A percentile compares a stretch with the other conserved stretches of the same genome.
Evolutionary conservation across 64 coral and sea anemone genomes (phyloP).

Genomic region (Montipora foliosa): DNA sequence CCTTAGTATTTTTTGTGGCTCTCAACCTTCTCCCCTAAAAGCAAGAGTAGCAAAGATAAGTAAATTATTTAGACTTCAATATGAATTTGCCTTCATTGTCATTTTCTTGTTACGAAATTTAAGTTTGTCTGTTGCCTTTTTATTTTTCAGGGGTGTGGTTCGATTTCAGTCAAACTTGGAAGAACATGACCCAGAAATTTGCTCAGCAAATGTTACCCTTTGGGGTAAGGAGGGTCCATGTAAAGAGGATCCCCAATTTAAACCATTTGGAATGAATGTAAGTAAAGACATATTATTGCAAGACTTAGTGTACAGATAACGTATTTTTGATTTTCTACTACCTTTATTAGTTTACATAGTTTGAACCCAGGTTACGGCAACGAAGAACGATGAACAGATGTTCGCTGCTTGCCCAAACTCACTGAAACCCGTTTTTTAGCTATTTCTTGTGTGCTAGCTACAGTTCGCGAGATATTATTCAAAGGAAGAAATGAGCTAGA

Average conservation of each 20-base stretch:
- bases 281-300: not conserved
- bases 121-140: not conserved
- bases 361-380: too few relatives aligned
- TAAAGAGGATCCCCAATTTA: conserved; percentile 58
- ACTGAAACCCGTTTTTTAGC: too few relatives aligned
- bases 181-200: conserved; percentile 79
- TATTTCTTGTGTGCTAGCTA: too few relatives aligned
- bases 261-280: conserved; percentile 91
- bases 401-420: too few relatives aligned
- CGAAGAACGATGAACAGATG: too few relatives aligned
- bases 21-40: too few relatives aligned
- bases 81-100: too few relatives aligned
- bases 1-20: too few relatives aligned
- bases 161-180: conserved; percentile 79
- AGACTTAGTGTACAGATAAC: not conserved
- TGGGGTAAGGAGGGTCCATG: conserved; percentile 43
- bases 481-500: too few relatives aligned
- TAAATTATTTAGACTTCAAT: too few relatives aligned
- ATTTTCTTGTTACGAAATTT: not conserved
- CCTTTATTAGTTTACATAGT: not conserved
- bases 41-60: too few relatives aligned
- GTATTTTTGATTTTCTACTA: not conserved
- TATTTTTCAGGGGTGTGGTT: conserved; percentile 74
- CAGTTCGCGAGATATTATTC: too few relatives aligned
- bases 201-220: not conserved